Base-by-base conservation (phyloP, 2,888 invertebrate genomes). In the Tipula helvola region DNA sequence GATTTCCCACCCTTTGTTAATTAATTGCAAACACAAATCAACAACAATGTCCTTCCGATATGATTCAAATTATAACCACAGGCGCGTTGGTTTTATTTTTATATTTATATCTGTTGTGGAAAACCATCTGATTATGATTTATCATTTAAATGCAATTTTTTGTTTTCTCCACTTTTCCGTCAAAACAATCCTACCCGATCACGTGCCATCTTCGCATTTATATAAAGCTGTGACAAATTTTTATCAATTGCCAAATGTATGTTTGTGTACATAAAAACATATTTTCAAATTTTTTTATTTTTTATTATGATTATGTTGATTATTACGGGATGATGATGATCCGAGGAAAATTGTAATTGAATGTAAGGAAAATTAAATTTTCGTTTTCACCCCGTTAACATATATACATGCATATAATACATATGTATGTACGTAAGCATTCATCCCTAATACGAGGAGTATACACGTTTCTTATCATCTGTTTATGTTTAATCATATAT, bases 301-400 rank as follows among this genome's bases (percentile, higher is more conserved):
- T 71, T 71, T 71, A 71, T 71, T 71, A 71, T 71, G 71, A 71
- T 71, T 71, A 71, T 71, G 71, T 71, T 71, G 71, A 71, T 71
- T 71, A 71, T 71, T 71, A 71, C 28, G 71, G 71, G 71, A 71
- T 28, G 71, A 71, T 71, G 18, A 71, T 28, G 71, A 71, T 71
- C 71, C 71, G 71, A 71, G 10, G 71, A 71, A 71, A 71, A 71
- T 71, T 71, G 52, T 52, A 52, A 52, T 52, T 52, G 52, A 52
- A 52, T 16, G 71, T 28, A 71, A 71, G 28, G 71, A 71, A 71
- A 71, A 71, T 71, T 57, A 18, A 18, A 18, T 57, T 18, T 57
- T 71, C 71, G 71, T 71, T 71, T 71, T 71, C 71, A 71, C 71
- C 71, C 71, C 71, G 71, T 71, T 71, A 71, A 28, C 71, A 71